Evolutionary conservation across 2,888 invertebrate genomes (phyloP), one percentile per base, ranked within the genome.

Genomic region (Hydropsyche betteni): DNA sequence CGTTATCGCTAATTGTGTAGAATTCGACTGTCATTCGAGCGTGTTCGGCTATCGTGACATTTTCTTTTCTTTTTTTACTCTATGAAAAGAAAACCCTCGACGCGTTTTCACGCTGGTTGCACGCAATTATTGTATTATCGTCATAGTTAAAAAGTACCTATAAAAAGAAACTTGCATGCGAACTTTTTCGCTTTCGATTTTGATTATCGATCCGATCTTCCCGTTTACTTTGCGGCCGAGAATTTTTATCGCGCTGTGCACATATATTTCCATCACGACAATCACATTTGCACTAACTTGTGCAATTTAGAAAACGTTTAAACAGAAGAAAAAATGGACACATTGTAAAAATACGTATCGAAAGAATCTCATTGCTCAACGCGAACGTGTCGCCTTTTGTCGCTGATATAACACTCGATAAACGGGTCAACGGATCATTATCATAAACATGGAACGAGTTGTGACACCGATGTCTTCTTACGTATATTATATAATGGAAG

Each of bases 401-500:
- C 34, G 64, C 64, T 64, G 64, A 64, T 64, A 64, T 64, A 64
- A 64, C 64, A 64, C 64, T n/a, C 36, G 34, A 64, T 64, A 64
- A 64, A 64, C 64, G 64, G 64, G 64, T 64, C 64, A 64, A 64
- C 64, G 64, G 64, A 64, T 64, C 64, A 64, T 64, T 64, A 64
- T 64, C 64, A 64, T 64, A 64, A 64, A 64, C 64, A 64, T 64
- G n/a, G 36, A n/a, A 36, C 12, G 24, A 24, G 64, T 64, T 64
- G 64, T 12, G 64, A 64, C 64, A 64, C n/a, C 64, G n/a, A 64
- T 64, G 36, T 64, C 34, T 64, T 64, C 64, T 64, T 44, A 44
- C 44, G 34, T 64, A 10, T 64, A 36, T 64, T 64, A 64, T 64
- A 64, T 64, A 64, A 64, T n/a, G 6, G 44, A 8, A n/a, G 36